Conservation (phyloP, 1,140 invertebrate genomes). For the Neotoxoptera formosana region DNA sequence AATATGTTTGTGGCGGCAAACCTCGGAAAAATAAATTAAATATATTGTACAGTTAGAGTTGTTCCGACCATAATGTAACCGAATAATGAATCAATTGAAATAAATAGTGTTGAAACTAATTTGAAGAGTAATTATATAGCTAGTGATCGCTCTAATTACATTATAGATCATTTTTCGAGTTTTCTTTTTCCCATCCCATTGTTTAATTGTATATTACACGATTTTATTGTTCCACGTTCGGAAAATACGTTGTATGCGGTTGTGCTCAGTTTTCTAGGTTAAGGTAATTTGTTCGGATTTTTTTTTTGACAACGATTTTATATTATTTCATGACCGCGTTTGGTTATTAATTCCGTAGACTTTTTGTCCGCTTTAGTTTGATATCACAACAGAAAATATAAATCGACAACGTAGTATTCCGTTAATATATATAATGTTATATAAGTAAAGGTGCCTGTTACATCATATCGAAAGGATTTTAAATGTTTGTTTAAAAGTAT, state of each 20-base stretch:
- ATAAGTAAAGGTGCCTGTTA: not conserved
- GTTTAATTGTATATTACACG: slow-evolving; percentile 13
- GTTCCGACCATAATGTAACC: not conserved
- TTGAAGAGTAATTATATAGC: slow-evolving; percentile 19
- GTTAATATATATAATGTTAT: not conserved
- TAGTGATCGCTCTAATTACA: slow-evolving; percentile 26
- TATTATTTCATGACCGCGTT: not conserved
- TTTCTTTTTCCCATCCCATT: not conserved
- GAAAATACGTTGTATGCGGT: not conserved
- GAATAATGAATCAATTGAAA: not conserved
- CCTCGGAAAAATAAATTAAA: not conserved
- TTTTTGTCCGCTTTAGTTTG: not conserved
- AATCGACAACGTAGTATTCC: not conserved
- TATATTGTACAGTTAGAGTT: not conserved
- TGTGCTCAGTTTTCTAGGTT: not conserved
- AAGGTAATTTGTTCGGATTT: not conserved
- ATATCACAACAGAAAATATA: not conserved
- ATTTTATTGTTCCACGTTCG: not conserved
- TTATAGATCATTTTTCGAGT: not conserved
- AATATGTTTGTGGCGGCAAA: not conserved
- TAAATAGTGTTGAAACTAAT: not conserved
- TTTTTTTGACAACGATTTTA: not conserved
- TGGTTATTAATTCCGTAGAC: not conserved
- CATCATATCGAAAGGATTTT: not conserved
- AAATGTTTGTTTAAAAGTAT: not conserved